A percentile compares a stretch with the other conserved stretches of the same genome.
Conservation (phyloP, 2,113 vertebrate species). For the Raja brachyura region DNA sequence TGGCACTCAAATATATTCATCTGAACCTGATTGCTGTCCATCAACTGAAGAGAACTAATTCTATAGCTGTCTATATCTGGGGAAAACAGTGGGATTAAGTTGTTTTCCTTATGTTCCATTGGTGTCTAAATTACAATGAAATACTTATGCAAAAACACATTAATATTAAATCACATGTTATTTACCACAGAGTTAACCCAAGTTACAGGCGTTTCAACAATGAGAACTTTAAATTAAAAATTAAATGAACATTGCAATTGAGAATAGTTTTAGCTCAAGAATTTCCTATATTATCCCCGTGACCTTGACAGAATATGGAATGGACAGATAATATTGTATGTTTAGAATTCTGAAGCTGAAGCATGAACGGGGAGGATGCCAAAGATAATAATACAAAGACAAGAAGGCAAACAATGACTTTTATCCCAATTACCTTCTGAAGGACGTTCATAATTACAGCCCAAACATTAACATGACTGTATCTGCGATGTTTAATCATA, state of each 20-base stretch:
- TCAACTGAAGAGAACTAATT: neutral
- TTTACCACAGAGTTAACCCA: neutral
- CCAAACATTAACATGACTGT: neutral
- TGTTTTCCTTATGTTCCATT: neutral
- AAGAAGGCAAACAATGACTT: neutral
- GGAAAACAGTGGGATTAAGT: neutral
- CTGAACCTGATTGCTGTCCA: conserved; percentile 17
- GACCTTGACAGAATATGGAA: neutral
- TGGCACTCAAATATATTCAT: conserved; percentile 23
- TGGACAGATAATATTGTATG: neutral
- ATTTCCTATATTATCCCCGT: neutral
- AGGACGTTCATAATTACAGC: neutral
- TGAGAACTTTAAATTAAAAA: neutral
- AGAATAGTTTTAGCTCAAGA: neutral
- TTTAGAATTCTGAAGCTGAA: neutral
- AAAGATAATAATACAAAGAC: neutral
- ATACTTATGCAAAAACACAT: neutral
- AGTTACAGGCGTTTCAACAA: neutral
- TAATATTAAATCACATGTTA: conserved; percentile 1
- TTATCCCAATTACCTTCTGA: neutral
- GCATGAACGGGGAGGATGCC: neutral
- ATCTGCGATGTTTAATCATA: neutral
- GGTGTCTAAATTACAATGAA: neutral
- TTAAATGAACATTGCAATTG: too few relatives aligned
- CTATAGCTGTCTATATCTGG: neutral